Conservation (phyloP, 2,797 vertebrate genomes). For the Urophycis tenuis region DNA sequence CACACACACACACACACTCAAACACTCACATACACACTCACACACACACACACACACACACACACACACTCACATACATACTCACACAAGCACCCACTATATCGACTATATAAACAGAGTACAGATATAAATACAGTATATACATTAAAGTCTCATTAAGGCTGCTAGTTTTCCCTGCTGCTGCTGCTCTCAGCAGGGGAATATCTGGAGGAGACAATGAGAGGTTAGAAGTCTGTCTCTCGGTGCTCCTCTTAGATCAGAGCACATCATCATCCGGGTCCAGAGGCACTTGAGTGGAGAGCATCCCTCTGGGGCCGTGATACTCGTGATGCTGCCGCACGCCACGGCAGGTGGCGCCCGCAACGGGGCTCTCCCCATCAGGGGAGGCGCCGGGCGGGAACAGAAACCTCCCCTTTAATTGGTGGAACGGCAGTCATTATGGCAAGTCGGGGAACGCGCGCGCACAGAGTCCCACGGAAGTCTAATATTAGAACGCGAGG, state of each 20-base stretch:
- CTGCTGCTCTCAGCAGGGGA: not conserved
- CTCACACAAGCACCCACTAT: too few species aligned
- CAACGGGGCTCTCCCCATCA: too few species aligned
- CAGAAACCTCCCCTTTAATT: not conserved
- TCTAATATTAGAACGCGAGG: not conserved
- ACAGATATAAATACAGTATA: too few species aligned
- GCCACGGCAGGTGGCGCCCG: too few species aligned
- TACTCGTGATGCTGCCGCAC: too few species aligned
- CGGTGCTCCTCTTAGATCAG: not conserved
- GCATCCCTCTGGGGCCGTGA: not conserved
- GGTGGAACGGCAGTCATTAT: not conserved
- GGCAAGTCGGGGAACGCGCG: too few species aligned
- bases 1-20: too few species aligned
- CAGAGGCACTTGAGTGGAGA: constrained; percentile 5
- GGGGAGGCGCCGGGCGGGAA: too few species aligned
- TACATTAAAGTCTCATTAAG: not conserved
- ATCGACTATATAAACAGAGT: too few species aligned
- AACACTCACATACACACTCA: too few species aligned
- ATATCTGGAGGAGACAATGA: not conserved
- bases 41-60: too few species aligned
- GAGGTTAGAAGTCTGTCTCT: not conserved
- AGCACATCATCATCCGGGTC: not conserved
- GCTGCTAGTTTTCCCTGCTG: not conserved
- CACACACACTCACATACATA: too few species aligned
- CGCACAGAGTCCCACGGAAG: not conserved